Percentiles rank a stretch among this genome's conserved stretches.
These are phyloP conservation scores for Euplagia quadripunctaria DNA, from an alignment of 2,888 invertebrate species.

Conservation along the genomic window DNA sequence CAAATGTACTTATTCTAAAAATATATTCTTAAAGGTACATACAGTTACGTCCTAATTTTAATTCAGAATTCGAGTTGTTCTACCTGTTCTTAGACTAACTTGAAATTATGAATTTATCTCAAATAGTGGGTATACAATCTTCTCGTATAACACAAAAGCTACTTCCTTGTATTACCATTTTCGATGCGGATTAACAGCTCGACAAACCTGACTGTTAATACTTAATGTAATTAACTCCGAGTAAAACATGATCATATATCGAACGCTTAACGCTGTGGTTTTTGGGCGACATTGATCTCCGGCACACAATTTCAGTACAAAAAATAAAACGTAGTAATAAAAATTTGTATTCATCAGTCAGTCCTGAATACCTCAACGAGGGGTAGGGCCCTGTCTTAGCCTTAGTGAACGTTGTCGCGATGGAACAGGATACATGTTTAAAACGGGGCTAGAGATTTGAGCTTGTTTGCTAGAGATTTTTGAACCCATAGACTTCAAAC, in stretches of 20 bases:
- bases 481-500: too few species aligned
- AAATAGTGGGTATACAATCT: background rate
- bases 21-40: too few species aligned
- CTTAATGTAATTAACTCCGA: slow-evolving; percentile 17
- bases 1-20: too few species aligned
- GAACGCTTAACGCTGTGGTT: slow-evolving; percentile 5
- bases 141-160: background rate
- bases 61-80: too few species aligned
- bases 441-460: too few species aligned
- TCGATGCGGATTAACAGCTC: slow-evolving; percentile 10
- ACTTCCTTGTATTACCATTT: background rate
- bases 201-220: slow-evolving; percentile 10
- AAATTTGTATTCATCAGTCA: too few species aligned
- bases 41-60: too few species aligned
- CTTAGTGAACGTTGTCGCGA: too few species aligned
- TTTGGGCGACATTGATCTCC: background rate
- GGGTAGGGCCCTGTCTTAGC: too few species aligned
- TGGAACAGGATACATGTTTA: too few species aligned
- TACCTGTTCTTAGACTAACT: background rate
- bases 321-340: background rate
- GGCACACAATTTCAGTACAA: background rate
- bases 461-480: too few species aligned
- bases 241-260: slow-evolving; percentile 6
- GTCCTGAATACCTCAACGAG: too few species aligned
- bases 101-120: background rate